Base-by-base conservation (phyloP, 2,888 invertebrate genomes). In the Nomada fabriciana region DNA sequence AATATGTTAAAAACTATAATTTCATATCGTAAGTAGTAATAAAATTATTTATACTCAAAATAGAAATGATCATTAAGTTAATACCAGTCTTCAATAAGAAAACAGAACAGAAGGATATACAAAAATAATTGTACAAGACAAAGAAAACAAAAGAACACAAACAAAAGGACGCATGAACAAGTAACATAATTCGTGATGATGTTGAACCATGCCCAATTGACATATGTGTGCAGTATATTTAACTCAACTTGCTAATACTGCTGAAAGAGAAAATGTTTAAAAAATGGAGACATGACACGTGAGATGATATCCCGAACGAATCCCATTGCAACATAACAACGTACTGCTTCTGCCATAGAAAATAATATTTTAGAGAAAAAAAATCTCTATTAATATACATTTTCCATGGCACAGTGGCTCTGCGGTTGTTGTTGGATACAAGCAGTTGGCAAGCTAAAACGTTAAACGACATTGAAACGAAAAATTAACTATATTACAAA, bases 361-460 rank as follows among this genome's bases (percentile, higher is more conserved):
- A 77, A 71, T 42, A 75, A 76, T 53, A 76, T 47, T 68, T 71
- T 55, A 72, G 75, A 60, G 55, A 82, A 42, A 72, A 76, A 81
- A 42, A 71, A 78, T 75, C 52, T 72, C 47, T 63, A 53, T 36
- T 20, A 76, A 76, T 82, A 42, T 65, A 82, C 29, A 72, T 43
- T 61, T 43, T 72, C 73, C 74, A 52, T 52, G 80, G 70, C 79
- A 76, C 53, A 76, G 61, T 78, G 79, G 63, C 78, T 84, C 83
- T 72, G 80, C 77, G 68, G 68, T 74, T 68, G 68, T 86, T 84
- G 80, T 89, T 80, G 80, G 76, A 86, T 76, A 82, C 85, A 90
- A 91, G 90, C 91, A 88, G 85, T 88, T 88, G 83, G 82, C 88
- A 92, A 92, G 92, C 91, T 91, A 86, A 86, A 73, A 88, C 86